Conservation (phyloP, 2,113 vertebrate species). For the Sarotherodon lohbergeri region DNA sequence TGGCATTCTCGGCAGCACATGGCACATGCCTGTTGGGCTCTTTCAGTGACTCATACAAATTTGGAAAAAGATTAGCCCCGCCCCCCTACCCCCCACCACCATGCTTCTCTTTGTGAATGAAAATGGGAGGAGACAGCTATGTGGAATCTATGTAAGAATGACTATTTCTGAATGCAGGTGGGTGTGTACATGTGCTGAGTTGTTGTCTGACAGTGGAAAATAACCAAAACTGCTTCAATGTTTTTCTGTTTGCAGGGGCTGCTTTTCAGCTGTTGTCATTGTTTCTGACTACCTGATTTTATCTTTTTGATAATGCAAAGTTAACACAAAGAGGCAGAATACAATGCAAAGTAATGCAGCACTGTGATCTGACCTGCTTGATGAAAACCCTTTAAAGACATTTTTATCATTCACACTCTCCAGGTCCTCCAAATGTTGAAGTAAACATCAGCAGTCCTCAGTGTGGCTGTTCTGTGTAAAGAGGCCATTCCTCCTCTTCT, state of each 20-base stretch:
- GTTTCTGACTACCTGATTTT: neutral
- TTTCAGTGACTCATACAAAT: constrained; percentile 23
- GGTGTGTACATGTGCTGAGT: constrained; percentile 4
- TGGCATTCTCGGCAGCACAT: neutral
- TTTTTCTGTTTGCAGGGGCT: neutral
- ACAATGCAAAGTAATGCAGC: neutral
- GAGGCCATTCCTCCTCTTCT: constrained; percentile 65
- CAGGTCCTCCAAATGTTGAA: neutral
- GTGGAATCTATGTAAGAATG: neutral
- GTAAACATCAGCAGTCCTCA: neutral
- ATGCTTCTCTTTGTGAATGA: constrained; percentile 53
- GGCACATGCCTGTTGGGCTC: constrained; percentile 18
- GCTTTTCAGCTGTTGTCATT: neutral
- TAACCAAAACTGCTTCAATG: constrained; percentile 13
- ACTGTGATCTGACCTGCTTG: neutral
- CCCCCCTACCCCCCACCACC: constrained; percentile 31
- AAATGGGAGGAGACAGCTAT: constrained; percentile 27
- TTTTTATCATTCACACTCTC: rapidly evolving
- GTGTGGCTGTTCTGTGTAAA: constrained; percentile 20
- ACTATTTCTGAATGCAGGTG: neutral
- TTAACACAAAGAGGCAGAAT: neutral
- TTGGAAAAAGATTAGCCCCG: constrained; percentile 7
- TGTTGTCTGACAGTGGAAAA: constrained; percentile 9
- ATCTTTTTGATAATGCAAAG: neutral
- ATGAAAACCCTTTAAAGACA: neutral